Evolutionary conservation across 2,797 vertebrate genomes (phyloP).

Genomic region (Acomys russatus): DNA sequence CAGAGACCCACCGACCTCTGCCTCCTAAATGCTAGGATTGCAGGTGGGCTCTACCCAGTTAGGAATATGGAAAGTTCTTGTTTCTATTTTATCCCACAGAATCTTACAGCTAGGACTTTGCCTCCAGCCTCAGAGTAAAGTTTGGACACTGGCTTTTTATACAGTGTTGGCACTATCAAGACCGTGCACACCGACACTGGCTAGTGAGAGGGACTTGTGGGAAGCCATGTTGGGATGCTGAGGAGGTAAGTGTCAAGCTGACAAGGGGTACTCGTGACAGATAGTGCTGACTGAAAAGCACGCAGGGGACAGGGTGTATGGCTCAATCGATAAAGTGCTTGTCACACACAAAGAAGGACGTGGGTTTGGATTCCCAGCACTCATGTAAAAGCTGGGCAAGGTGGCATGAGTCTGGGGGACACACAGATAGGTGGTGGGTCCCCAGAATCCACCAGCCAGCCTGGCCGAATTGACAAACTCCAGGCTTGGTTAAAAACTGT

Average conservation of each 20-base stretch:
- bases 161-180: background rate
- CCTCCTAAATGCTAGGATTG: background rate
- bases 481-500: background rate
- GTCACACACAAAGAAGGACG: background rate
- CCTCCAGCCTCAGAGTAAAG: background rate
- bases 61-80: background rate
- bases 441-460: background rate
- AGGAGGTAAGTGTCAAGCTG: background rate
- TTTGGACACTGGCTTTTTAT: background rate
- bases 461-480: background rate
- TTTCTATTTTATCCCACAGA: background rate
- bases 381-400: background rate
- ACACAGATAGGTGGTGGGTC: background rate
- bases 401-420: background rate
- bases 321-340: background rate
- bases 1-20: background rate
- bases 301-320: background rate
- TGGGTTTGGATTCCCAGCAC: too few relatives aligned
- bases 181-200: background rate
- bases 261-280: too few relatives aligned
- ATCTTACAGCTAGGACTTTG: background rate
- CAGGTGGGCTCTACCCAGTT: background rate
- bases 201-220: background rate
- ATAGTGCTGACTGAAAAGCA: background rate
- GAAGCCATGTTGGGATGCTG: background rate